phyloP scores from a whole-genome alignment of 2,797 vertebrate genomes.

The Chloroceryle amazona region DNA sequence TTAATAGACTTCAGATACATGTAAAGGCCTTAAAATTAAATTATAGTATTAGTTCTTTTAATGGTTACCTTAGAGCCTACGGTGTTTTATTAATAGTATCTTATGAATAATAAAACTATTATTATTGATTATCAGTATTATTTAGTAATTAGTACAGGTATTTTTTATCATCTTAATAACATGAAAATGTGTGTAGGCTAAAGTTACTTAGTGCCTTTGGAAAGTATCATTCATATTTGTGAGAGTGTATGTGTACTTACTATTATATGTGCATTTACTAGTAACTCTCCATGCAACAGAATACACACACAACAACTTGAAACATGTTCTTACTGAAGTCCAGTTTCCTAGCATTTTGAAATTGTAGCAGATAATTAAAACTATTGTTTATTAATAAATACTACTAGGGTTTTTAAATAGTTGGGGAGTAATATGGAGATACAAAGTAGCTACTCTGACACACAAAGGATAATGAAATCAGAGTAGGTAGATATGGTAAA shows the following conservation, averaged over 20 bases:
- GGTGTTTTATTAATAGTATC: constrained; percentile 39
- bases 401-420: background rate
- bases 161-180: background rate
- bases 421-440: background rate
- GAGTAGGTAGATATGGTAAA: too few relatives aligned
- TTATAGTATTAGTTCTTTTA: constrained; percentile 60
- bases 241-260: background rate
- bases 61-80: background rate
- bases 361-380: background rate
- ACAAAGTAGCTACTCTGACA: background rate
- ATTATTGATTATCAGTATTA: constrained; percentile 61
- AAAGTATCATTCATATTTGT: background rate
- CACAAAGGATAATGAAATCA: background rate
- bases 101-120: constrained; percentile 54
- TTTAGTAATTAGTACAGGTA: constrained; percentile 35
- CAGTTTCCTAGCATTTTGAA: background rate
- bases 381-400: background rate
- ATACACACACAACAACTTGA: background rate
- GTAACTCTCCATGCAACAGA: background rate
- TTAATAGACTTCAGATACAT: constrained; percentile 52
- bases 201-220: background rate
- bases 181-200: background rate
- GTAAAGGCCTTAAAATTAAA: constrained; percentile 69
- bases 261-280: background rate
- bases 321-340: background rate